phyloP scores from a whole-genome alignment of 2,888 invertebrate genomes.

The Eumacrocentrus americanus region DNA sequence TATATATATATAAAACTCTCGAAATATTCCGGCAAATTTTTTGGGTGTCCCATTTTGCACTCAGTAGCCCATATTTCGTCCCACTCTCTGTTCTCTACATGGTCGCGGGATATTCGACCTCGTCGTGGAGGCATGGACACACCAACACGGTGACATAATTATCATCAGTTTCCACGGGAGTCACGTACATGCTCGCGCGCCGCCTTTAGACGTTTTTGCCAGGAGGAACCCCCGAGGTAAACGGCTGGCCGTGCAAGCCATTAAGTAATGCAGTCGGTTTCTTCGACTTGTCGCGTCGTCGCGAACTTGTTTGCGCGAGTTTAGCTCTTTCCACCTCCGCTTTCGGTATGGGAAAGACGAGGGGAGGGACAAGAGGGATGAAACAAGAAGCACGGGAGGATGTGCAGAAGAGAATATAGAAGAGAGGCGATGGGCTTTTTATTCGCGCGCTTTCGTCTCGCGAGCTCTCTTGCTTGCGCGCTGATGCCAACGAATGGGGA shows the following conservation, averaged over 20 bases:
- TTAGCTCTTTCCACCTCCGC: constrained; percentile 27
- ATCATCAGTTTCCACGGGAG: constrained; percentile 39
- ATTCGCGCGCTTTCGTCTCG: constrained; percentile 40
- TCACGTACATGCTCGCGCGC: constrained; percentile 35
- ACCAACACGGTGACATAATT: constrained; percentile 44
- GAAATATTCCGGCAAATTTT: too few relatives aligned
- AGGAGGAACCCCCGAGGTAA: constrained; percentile 38
- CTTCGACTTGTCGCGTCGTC: constrained; percentile 48
- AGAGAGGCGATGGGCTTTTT: constrained; percentile 40
- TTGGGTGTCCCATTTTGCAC: too few relatives aligned
- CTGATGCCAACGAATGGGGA: constrained; percentile 41
- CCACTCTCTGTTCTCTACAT: too few relatives aligned
- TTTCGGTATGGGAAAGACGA: constrained; percentile 21
- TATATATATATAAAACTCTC: too few relatives aligned
- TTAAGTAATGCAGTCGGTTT: constrained; percentile 55
- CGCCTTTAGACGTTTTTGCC: constrained; percentile 32
- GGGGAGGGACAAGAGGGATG: constrained; percentile 11
- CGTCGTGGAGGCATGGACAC: constrained; percentile 34
- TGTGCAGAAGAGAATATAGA: constrained; percentile 1
- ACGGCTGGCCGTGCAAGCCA: constrained; percentile 48
- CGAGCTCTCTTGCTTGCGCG: constrained; percentile 32
- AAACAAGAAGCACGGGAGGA: neutral
- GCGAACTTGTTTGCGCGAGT: constrained; percentile 34
- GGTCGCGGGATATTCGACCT: too few relatives aligned
- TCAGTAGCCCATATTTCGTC: too few relatives aligned